Conservation (phyloP, 2,888 invertebrate genomes). For the Seira ritae region DNA sequence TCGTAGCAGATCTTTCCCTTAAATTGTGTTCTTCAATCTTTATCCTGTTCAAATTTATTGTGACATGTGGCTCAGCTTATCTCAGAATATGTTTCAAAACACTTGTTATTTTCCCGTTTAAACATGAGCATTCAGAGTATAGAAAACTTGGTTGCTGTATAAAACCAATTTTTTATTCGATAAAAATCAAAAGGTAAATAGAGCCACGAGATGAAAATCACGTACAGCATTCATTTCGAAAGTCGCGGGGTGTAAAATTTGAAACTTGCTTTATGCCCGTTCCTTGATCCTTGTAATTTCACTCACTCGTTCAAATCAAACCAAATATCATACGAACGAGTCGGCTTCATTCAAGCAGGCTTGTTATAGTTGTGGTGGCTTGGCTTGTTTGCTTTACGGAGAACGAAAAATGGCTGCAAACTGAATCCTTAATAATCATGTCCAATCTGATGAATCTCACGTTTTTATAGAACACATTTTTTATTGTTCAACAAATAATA, state of each 20-base stretch:
- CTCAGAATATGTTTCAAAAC: conserved; percentile 48
- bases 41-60: conserved; percentile 35
- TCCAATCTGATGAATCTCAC: conserved; percentile 44
- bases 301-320: not conserved
- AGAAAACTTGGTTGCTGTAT: not conserved
- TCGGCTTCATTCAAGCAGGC: not conserved
- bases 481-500: conserved; percentile 44
- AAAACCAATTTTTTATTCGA: not conserved
- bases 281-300: not conserved
- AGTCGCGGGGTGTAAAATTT: not conserved
- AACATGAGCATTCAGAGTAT: not conserved
- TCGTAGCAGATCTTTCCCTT: not conserved
- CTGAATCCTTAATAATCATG: not conserved
- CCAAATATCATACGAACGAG: not conserved
- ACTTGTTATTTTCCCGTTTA: conserved; percentile 44
- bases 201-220: not conserved
- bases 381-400: not conserved
- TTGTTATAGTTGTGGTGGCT: not conserved
- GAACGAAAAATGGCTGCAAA: not conserved
- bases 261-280: not conserved
- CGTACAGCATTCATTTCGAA: not conserved
- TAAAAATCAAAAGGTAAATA: not conserved
- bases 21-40: not conserved
- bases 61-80: conserved; percentile 40
- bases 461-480: conserved; percentile 45